Conservation (phyloP, 2,888 invertebrate genomes). For the Notodonta ziczac region DNA sequence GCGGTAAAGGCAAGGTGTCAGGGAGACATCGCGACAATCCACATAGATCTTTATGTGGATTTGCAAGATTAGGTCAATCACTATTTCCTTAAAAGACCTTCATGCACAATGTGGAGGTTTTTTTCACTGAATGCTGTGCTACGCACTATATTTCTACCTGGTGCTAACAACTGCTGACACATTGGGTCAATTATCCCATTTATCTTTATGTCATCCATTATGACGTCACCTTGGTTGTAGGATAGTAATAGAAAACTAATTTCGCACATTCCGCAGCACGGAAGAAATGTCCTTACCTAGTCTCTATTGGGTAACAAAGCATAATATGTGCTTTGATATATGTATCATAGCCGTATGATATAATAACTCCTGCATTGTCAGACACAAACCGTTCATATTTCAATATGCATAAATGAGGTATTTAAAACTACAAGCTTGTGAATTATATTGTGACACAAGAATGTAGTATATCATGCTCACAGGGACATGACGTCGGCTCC, state of each 20-base stretch:
- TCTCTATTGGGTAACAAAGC: neutral
- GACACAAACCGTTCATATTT: conserved; percentile 5
- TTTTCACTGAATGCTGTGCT: no score
- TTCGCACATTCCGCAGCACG: neutral
- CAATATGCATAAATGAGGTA: conserved; percentile 1
- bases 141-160: no score
- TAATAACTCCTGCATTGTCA: neutral
- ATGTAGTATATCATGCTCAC: neutral
- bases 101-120: no score
- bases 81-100: no score
- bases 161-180: no score
- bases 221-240: neutral
- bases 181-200: neutral
- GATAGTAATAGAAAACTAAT: neutral
- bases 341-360: neutral
- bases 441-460: neutral
- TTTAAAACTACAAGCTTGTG: neutral
- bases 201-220: neutral
- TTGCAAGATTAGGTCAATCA: neutral
- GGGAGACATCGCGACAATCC: neutral
- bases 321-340: no score
- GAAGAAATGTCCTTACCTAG: neutral
- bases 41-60: neutral
- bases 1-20: no score
- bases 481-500: neutral